phyloP scores from a whole-genome alignment of 1,140 invertebrate genomes.

The Ceratina japonica region DNA sequence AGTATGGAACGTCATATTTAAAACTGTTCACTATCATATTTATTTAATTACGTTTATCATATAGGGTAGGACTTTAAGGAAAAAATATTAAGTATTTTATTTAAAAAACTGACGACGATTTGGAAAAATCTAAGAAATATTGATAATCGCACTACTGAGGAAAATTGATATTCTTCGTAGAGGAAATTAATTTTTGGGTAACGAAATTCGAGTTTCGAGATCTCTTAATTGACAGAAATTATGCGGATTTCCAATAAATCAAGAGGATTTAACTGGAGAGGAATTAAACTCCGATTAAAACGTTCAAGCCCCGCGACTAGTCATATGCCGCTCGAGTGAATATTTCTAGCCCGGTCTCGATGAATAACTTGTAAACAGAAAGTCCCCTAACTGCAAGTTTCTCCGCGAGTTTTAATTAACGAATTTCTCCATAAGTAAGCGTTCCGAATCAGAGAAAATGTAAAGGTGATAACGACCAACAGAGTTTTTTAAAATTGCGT shows the following conservation, averaged over 20 bases:
- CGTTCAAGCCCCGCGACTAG: constrained; percentile 4
- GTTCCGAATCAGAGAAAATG: too few species aligned
- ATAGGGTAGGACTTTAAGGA: too few species aligned
- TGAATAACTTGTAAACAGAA: background rate
- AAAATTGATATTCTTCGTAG: background rate
- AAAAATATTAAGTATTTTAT: too few species aligned
- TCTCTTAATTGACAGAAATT: constrained; percentile 27
- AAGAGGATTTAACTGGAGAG: constrained; percentile 1
- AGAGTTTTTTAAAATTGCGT: background rate
- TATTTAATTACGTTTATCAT: too few species aligned
- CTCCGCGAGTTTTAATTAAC: constrained; percentile 2
- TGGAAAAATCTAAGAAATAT: too few species aligned
- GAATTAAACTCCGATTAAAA: background rate
- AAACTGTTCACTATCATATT: too few species aligned
- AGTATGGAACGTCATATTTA: too few species aligned
- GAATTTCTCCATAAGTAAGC: background rate
- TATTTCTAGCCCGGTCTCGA: background rate
- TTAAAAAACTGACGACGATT: too few species aligned
- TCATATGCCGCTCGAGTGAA: background rate
- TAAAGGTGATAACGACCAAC: background rate
- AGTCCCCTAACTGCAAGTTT: background rate
- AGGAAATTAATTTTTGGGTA: background rate
- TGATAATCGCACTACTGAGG: too few species aligned
- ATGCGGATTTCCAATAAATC: background rate
- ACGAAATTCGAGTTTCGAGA: background rate